These are phyloP conservation scores for Lithobius niger DNA, from an alignment of 1,140 invertebrate species.

Conservation along the genomic window DNA sequence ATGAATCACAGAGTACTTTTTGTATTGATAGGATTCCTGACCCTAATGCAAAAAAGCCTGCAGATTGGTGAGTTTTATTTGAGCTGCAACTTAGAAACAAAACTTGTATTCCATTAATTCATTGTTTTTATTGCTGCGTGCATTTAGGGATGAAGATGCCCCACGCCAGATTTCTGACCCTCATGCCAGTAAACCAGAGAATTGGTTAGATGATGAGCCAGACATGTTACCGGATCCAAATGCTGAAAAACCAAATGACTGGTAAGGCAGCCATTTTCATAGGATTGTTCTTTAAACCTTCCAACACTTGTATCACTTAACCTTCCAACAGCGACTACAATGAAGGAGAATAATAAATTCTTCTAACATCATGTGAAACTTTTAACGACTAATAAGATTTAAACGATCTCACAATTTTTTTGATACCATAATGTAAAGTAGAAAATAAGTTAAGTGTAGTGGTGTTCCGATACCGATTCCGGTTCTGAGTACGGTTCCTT, in stretches of 20 bases:
- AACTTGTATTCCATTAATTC: slow-evolving; percentile 5
- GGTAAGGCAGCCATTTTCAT: slow-evolving; percentile 45
- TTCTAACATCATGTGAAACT: not conserved
- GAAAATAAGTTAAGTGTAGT: too few relatives aligned
- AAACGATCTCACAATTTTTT: too few relatives aligned
- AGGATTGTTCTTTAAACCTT: too few relatives aligned
- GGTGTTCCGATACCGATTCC: too few relatives aligned
- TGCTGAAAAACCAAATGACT: slow-evolving; percentile 79
- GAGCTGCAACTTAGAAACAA: too few relatives aligned
- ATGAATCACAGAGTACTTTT: too few relatives aligned
- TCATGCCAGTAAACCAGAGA: slow-evolving; percentile 70
- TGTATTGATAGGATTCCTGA: slow-evolving; percentile 53
- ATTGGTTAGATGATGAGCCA: slow-evolving; percentile 89
- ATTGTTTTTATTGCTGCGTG: slow-evolving; percentile 1
- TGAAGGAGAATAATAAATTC: not conserved
- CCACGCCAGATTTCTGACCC: slow-evolving; percentile 79
- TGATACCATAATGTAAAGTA: too few relatives aligned
- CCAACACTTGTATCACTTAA: not conserved
- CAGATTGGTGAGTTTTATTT: slow-evolving; percentile 53
- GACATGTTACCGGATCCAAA: slow-evolving; percentile 75
- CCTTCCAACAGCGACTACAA: not conserved
- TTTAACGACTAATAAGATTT: too few relatives aligned
- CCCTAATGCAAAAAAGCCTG: slow-evolving; percentile 71
- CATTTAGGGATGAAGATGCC: slow-evolving; percentile 65
- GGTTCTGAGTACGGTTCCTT: too few relatives aligned